A percentile compares a stretch with the other conserved stretches of the same genome.
phyloP scores from a whole-genome alignment of 2,888 invertebrate species.

The Scaptomyza flava region DNA sequence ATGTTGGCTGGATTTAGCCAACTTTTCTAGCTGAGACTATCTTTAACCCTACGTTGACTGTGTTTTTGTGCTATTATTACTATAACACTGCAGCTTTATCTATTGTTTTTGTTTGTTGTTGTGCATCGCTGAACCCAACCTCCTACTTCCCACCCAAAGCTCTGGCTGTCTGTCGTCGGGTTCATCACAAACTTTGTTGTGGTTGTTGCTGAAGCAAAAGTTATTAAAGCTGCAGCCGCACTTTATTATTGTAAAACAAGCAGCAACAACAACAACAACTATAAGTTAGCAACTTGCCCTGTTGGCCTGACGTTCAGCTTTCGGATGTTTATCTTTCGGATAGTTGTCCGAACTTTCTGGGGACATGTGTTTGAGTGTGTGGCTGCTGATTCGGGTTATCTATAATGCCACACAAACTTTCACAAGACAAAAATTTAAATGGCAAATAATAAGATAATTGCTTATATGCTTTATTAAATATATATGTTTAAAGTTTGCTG shows the following conservation, averaged over 20 bases:
- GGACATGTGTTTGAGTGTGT: conserved; percentile 30
- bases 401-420: conserved; percentile 2
- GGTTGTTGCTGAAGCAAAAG: conserved; percentile 52
- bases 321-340: conserved; percentile 68
- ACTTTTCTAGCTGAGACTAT: conserved; percentile 43
- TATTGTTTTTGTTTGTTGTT: conserved; percentile 19
- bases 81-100: conserved; percentile 58
- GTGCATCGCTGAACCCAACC: not conserved
- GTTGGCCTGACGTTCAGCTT: conserved; percentile 30
- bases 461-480: conserved; percentile 37
- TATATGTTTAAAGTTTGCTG: conserved; percentile 38
- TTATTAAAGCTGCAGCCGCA: conserved; percentile 75
- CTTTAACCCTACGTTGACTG: conserved; percentile 13
- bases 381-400: conserved; percentile 23
- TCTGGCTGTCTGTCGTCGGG: conserved; percentile 37
- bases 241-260: conserved; percentile 74
- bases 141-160: not conserved
- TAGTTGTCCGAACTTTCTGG: conserved; percentile 55
- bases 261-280: conserved; percentile 40
- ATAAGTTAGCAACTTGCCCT: conserved; percentile 50
- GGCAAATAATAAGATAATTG: conserved; percentile 13
- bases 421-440: conserved; percentile 3
- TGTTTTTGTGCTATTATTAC: conserved; percentile 11
- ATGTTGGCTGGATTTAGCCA: conserved; percentile 4
- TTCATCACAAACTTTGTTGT: conserved; percentile 55